Evolutionary conservation across 2,888 invertebrate species (phyloP).

Genomic region (Apantesis nais): DNA sequence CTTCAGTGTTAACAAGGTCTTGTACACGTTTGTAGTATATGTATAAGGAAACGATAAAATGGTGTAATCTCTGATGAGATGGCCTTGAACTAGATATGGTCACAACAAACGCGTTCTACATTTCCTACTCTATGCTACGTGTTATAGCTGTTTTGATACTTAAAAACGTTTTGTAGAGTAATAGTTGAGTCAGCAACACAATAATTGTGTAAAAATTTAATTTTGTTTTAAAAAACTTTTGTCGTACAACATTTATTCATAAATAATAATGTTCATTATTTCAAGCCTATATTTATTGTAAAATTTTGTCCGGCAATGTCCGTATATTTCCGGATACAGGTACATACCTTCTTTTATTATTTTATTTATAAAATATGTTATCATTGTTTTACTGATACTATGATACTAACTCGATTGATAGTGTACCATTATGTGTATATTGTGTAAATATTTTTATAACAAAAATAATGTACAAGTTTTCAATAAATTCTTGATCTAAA

Average conservation of each 20-base stretch:
- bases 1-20: slow-evolving; percentile 4
- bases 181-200: not conserved
- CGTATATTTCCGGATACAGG: not conserved
- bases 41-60: slow-evolving; percentile 39
- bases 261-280: not conserved
- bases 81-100: slow-evolving; percentile 41
- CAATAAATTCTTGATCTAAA: not conserved
- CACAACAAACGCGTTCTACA: slow-evolving; percentile 12
- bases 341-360: not conserved
- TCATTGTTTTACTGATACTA: not conserved
- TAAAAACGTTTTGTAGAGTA: not conserved
- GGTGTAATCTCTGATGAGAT: slow-evolving; percentile 31
- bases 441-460: not conserved
- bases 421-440: not conserved
- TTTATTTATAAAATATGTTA: not conserved
- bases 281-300: too few species aligned
- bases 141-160: not conserved
- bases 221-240: too few species aligned
- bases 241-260: not conserved
- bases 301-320: not conserved
- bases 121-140: not conserved
- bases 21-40: slow-evolving; percentile 26
- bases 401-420: not conserved
- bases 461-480: not conserved
- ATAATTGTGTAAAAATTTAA: not conserved